Base-by-base conservation (phyloP, 2,797 vertebrate genomes). In the Rhadinocentrus ornatus region DNA sequence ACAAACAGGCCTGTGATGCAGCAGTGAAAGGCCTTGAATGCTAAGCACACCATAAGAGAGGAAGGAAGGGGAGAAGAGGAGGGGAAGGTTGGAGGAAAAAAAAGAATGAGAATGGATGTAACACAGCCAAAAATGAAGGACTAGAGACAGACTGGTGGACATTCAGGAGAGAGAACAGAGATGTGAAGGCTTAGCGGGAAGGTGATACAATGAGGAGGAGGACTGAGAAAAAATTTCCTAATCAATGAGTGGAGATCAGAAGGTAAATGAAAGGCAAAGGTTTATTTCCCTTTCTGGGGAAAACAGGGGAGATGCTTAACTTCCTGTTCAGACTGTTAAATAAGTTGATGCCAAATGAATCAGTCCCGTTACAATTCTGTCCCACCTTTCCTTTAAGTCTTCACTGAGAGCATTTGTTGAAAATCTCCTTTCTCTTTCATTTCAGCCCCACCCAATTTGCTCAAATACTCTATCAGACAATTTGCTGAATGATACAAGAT, bases 11-110 rank as follows among this genome's bases (percentile, higher is more conserved):
- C 86, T 86, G 80, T 88, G 89, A 92, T 92, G 90, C 89, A 84
- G 89, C 86, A 84, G 87, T 80, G 88, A 88, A 77, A 91, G 86
- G 84, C 88, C 84, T 80, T 89, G 92, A 90, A 93, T 92, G 87
- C 86, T 93, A 92, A 94, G 89, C 80, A 81, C 87, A 77, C 84
- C 78, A 86, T 80, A 81, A 77, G 84, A 81, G 79, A 76, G 83
- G 64, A 55, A 82, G 57, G 73, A 32, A 75, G 85, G 41, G 58
- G n/a, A 22, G 67, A 61, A 54, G 32, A 29, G 65, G 74, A 44
- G 34, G 10, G 55, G 71, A 56, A 46, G 44, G 57, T 0, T 10
- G 67, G 53, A 72, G 60, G 58, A 50, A 64, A 41, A 58, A n/a
- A 83, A 64, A 66, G 37, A 64, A 69, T 0, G 15, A 76, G 66